Conservation (phyloP, 2,888 invertebrate genomes). For the Drosophila buzzatii region DNA sequence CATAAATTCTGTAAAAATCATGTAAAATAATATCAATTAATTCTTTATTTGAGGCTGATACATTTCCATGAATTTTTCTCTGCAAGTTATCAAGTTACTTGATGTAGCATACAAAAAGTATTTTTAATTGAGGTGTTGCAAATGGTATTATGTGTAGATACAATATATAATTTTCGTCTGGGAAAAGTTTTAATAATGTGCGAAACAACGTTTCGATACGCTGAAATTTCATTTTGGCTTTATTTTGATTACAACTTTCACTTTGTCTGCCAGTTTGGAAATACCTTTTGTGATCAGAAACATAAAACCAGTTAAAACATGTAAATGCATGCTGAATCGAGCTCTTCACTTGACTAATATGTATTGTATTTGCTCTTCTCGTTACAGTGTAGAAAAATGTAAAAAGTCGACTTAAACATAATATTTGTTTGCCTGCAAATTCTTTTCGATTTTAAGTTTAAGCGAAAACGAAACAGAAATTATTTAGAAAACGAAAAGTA, state of each 20-base stretch:
- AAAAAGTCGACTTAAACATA: slow-evolving; percentile 81
- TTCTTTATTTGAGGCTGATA: not conserved
- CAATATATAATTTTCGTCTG: not conserved
- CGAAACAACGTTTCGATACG: not conserved
- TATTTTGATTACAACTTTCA: not conserved
- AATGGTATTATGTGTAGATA: not conserved
- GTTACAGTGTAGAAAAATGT: slow-evolving; percentile 83
- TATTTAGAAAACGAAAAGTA: slow-evolving; percentile 32
- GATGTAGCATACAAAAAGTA: not conserved
- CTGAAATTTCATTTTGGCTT: not conserved
- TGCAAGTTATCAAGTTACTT: not conserved
- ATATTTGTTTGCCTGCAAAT: slow-evolving; percentile 76
- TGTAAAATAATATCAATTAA: not conserved
- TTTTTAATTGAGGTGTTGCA: not conserved
- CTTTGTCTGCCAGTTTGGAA: not conserved
- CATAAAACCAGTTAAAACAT: not conserved
- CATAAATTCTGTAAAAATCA: too few species aligned
- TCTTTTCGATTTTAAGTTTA: slow-evolving; percentile 78
- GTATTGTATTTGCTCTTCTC: slow-evolving; percentile 39
- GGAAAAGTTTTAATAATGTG: not conserved
- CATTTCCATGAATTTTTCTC: too few species aligned
- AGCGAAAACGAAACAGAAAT: slow-evolving; percentile 53
- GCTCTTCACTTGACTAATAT: slow-evolving; percentile 6
- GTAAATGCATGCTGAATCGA: not conserved
- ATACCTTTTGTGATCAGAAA: not conserved